Evolutionary conservation across 2,888 invertebrate species (phyloP), one percentile per base, ranked within the genome.

Genomic region (Lasiommata megera): DNA sequence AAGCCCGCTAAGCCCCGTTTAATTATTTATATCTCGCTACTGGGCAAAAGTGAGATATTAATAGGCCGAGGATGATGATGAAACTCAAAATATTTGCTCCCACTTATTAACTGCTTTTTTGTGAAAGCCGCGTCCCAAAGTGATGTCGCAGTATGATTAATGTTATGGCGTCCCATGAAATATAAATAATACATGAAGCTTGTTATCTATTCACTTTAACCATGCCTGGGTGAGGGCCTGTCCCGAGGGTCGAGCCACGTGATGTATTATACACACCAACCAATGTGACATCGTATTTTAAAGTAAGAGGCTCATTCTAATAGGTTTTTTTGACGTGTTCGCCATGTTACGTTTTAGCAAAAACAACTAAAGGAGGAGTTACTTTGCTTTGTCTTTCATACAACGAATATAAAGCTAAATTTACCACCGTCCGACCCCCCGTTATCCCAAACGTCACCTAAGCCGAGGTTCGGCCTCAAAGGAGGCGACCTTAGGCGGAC

Each of bases 201-300:
- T 46, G 46, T 46, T 46, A 46, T 46, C 46, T 46, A 46, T 46
- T 46, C 46, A 46, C 46, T 46, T 46, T 31, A 18, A 11, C 46
- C 29, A 16, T 9, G 46, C 11, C 9, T 16, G 44, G 29, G 2
- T n/a, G 43, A 23, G 46, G 29, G 7, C 29, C 9, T 23, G 16
- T 23, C 43, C 14, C 12, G 44, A 14, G 44, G 12, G 46, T 11
- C 34, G 34, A 9, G 14, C 46, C 9, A 31, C 29, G 14, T 28
- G 9, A 18, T 18, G 9, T 41, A 29, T 12, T 12, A 14, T 28
- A 28, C 28, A 12, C 34, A 14, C 14, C 28, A 18, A 6, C 43
- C 12, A 28, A 44, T n/a, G 44, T 29, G 44, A 28, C 28, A 14
- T 28, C 14, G 28, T 44, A 28, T 44, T 44, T 14, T 44, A 44